Conservation (phyloP, 2,888 invertebrate genomes). For the Lamellibrachia columna region DNA sequence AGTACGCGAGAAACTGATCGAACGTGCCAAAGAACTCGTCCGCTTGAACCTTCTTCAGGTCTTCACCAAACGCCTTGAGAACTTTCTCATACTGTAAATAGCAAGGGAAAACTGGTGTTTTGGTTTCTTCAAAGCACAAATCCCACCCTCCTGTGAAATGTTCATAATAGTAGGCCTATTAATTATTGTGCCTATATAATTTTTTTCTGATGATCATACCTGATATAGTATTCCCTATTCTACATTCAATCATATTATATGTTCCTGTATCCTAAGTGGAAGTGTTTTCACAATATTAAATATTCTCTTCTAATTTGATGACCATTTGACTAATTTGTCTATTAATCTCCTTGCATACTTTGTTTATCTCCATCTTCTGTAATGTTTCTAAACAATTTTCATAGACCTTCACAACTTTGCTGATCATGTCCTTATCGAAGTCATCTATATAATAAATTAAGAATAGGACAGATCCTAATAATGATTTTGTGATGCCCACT, state of each 20-base stretch:
- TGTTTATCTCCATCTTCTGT: neutral
- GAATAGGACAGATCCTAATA: neutral
- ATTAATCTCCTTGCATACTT: no score
- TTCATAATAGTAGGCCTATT: neutral
- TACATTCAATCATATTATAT: no score
- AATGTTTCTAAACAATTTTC: neutral
- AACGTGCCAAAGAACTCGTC: constrained; percentile 94
- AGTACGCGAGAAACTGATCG: constrained; percentile 84
- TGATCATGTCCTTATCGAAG: neutral
- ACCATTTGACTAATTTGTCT: neutral
- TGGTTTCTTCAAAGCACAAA: neutral
- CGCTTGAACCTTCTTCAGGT: constrained; percentile 79
- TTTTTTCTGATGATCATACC: neutral
- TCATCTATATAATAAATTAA: neutral
- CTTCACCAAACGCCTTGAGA: constrained; percentile 89
- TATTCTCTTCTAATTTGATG: neutral
- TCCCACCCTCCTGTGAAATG: neutral
- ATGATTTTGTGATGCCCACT: neutral
- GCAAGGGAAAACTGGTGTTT: neutral
- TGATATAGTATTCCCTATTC: neutral
- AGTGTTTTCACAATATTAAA: neutral
- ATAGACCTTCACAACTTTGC: neutral
- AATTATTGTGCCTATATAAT: neutral
- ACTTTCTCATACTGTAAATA: constrained; percentile 81
- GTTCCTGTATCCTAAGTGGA: neutral